Base-by-base conservation (phyloP, 2,888 invertebrate genomes). In the Dasysyrphus albostriatus region DNA sequence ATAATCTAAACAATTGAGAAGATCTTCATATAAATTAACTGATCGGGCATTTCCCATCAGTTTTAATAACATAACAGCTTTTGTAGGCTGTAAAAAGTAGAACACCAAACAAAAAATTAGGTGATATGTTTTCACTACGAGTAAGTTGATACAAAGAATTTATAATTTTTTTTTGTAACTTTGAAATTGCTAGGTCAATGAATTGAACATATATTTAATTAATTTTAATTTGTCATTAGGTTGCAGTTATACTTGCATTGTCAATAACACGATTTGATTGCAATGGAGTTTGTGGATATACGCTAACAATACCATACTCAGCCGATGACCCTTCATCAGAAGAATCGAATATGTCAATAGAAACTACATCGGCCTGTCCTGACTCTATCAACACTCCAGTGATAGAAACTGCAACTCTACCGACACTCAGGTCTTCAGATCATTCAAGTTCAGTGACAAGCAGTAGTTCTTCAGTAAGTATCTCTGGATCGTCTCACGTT, bases 51-150 rank as follows among this genome's bases (percentile, higher is more conserved):
- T 69, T 56, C 10, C 3, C 54, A 61, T 12, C 69, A 24, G 24
- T 24, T 74, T 79, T 67, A 74, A 83, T 74, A 63, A 16, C 59
- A 69, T 24, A 54, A 59, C 24, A 78, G 49, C 74, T 14, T 61
- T 47, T 54, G 61, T 42, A n/a, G 47, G 56, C 54, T 59, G 47
- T 58, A 24, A 56, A 16, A 58, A 56, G 56, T 39, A 7, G 29
- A 72, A 70, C 44, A 19, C 16, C 1, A 1, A 24, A 24, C 1
- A 24, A 81, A 1, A 54, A 32, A 8, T 75, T 19, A 2, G 49
- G 72, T 51, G 44, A 78, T 59, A 83, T 83, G 83, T 24, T 78
- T 74, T 37, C 76, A 12, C 42, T 77, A 34, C 72, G 42, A 32
- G 84, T 85, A 69, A 81, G 81, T 85, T 44, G 14, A 19, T 19